phyloP scores from a whole-genome alignment of 2,113 vertebrate genomes.

The Aphyosemion australe region DNA sequence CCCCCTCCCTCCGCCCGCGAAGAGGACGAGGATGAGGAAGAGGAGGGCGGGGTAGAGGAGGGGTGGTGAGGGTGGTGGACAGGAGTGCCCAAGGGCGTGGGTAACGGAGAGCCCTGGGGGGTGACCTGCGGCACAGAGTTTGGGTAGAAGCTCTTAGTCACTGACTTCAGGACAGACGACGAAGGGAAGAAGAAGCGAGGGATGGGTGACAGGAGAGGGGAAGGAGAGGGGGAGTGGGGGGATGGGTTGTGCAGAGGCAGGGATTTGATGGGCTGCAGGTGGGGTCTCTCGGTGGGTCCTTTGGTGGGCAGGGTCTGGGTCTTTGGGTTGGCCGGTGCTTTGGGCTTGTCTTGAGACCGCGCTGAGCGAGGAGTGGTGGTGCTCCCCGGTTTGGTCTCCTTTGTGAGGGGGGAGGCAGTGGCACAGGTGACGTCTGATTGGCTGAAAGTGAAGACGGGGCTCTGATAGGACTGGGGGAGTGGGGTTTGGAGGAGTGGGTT shows the following conservation, averaged over 20 bases:
- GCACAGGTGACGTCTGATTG: conserved; percentile 81
- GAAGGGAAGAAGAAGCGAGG: conserved; percentile 85
- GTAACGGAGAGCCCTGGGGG: conserved; percentile 89
- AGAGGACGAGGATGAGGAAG: conserved; percentile 82
- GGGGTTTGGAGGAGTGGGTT: conserved; percentile 38
- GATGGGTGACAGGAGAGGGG: conserved; percentile 81
- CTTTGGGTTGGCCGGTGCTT: conserved; percentile 79
- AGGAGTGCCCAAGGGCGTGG: conserved; percentile 86
- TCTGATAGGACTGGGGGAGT: conserved; percentile 79
- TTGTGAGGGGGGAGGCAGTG: conserved; percentile 69
- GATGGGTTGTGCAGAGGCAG: conserved; percentile 83
- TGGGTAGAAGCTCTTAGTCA: conserved; percentile 83
- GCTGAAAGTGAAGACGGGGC: conserved; percentile 92
- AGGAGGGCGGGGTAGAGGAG: conserved; percentile 81
- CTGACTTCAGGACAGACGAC: conserved; percentile 84
- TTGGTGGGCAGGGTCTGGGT: conserved; percentile 91
- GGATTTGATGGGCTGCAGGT: conserved; percentile 86
- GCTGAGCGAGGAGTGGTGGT: conserved; percentile 72
- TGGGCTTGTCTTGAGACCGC: conserved; percentile 77
- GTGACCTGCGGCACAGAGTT: conserved; percentile 86
- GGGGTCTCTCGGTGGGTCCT: conserved; percentile 80
- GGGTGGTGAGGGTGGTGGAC: conserved; percentile 84
- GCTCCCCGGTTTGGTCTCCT: conserved; percentile 79
- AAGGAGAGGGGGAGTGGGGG: conserved; percentile 81
- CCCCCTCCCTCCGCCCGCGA: conserved; percentile 81